Base-by-base conservation (phyloP, 1,140 invertebrate species). In the Tribolium madens region DNA sequence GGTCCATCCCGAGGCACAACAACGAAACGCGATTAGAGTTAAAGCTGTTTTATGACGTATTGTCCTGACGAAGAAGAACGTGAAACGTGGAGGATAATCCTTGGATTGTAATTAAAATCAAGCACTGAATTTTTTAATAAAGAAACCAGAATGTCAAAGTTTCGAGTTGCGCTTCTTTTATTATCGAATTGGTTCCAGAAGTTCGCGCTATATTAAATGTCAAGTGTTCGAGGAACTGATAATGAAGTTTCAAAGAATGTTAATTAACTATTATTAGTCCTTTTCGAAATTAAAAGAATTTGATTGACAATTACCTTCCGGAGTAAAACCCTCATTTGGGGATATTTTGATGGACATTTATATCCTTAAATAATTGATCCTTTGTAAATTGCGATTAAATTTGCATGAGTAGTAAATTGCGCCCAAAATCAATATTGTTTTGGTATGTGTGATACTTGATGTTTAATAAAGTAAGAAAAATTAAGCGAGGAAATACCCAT, bases 11-110 rank as follows among this genome's bases (percentile, higher is more conserved):
- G 73, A 71, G 73, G 72, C 76, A 57, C 76, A 52, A 77, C 76
- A 77, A 78, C 76, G 76, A 75, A 78, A 78, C 72, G 64, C 76
- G 76, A 77, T 77, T 77, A 77, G 71, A 75, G 64, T 75, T 75
- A 60, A 47, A 75, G 76, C 64, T 48, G 71, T 75, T 70, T 60
- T 47, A 70, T 47, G 72, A 75, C 76, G 69, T 57, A 75, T 78
- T 75, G 72, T 75, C 76, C 68, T 72, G 53, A 47, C 15, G 72
- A n/a, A 33, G 36, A 64, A 26, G 57, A 64, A n/a, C 36, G 18
- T 21, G 10, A 60, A 52, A 60, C 4, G 21, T 15, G n/a, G 57
- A 31, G 36, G n/a, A 42, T 42, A 42, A 42, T 4, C 36, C 36
- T 2, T 42, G 36, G 36, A 42, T 42, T 12, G 18, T 26, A 57